phyloP scores from a whole-genome alignment of 2,797 vertebrate genomes.

The Alcedo quadribrachys region DNA sequence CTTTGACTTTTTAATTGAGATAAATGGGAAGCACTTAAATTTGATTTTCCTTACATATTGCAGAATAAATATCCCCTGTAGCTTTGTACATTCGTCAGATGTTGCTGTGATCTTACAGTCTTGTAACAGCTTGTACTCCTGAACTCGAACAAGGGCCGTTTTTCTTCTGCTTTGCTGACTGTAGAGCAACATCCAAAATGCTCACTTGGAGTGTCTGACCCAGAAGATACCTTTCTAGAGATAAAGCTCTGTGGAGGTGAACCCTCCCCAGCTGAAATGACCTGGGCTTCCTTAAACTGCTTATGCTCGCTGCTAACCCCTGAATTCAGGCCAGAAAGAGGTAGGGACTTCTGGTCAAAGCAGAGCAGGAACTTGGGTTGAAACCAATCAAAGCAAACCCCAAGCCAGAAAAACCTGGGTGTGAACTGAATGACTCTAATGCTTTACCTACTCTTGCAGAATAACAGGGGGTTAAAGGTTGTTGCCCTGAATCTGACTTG shows the following conservation, averaged over 20 bases:
- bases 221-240: fast-evolving
- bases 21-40: background rate
- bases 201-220: background rate
- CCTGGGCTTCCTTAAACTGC: background rate
- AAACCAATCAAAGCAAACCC: background rate
- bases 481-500: background rate
- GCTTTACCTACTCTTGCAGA: background rate
- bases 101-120: background rate
- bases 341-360: background rate
- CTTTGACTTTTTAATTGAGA: background rate
- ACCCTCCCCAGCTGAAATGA: background rate
- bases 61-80: background rate
- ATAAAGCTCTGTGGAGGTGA: background rate
- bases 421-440: background rate
- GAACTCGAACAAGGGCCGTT: background rate
- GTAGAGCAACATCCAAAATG: background rate
- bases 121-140: background rate
- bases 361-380: background rate
- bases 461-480: background rate
- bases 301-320: background rate
- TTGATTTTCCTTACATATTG: background rate
- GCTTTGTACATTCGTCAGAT: background rate
- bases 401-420: background rate
- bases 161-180: background rate
- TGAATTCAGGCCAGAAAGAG: background rate